phyloP scores from a whole-genome alignment of 2,113 vertebrate genomes.

The Hyperoodon ampullatus region DNA sequence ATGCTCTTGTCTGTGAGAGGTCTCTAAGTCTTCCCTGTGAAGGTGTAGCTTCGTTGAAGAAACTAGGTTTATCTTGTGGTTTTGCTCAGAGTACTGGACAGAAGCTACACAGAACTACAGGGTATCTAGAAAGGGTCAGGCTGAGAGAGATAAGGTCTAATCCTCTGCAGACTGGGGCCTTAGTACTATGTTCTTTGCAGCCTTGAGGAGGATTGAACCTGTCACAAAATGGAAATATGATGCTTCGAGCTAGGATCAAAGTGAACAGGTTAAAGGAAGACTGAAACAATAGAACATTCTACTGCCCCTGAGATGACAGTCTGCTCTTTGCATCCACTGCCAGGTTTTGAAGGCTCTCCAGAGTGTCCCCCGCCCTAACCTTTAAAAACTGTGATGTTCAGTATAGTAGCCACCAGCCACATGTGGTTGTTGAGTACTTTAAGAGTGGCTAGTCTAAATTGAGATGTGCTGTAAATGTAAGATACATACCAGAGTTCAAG shows the following conservation, averaged over 20 bases:
- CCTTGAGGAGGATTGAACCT: background rate
- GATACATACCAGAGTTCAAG: slow-evolving; percentile 25
- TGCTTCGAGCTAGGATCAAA: slow-evolving; percentile 49
- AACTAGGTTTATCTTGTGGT: slow-evolving; percentile 9
- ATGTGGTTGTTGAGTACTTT: background rate
- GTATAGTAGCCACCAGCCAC: background rate
- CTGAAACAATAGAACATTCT: slow-evolving; percentile 32
- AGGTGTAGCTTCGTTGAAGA: background rate
- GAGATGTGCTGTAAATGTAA: slow-evolving; percentile 40
- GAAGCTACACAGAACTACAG: background rate
- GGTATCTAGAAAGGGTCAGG: background rate
- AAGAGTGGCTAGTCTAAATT: background rate
- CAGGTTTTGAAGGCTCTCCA: background rate
- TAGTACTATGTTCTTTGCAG: slow-evolving; percentile 60
- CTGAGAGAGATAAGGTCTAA: slow-evolving; percentile 9
- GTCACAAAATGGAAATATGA: slow-evolving; percentile 20
- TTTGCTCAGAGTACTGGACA: slow-evolving; percentile 42
- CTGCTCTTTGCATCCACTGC: slow-evolving; percentile 14
- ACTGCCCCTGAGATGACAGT: background rate
- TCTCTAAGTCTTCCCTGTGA: background rate
- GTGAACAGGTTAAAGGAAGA: slow-evolving; percentile 44
- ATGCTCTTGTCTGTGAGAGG: background rate
- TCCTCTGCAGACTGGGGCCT: slow-evolving; percentile 6
- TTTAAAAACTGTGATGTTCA: background rate
- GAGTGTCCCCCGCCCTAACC: background rate